phyloP scores from a whole-genome alignment of 1,140 invertebrate genomes.

The Bombus turneri region DNA sequence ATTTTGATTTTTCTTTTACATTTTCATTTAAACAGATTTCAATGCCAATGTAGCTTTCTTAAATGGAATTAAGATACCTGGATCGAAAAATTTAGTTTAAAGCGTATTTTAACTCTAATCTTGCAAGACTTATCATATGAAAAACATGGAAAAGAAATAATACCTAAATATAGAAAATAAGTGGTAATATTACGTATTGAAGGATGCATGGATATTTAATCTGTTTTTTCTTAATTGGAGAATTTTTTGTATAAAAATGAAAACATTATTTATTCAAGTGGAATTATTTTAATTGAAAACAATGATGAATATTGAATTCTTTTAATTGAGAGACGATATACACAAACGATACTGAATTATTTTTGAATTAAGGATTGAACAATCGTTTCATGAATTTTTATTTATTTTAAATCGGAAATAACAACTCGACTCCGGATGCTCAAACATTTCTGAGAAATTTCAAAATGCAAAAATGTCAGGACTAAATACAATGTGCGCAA shows the following conservation, averaged over 20 bases:
- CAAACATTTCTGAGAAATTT: not conserved
- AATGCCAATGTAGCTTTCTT: too few species aligned
- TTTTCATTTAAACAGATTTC: too few species aligned
- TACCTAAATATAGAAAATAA: too few species aligned
- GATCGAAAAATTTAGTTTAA: too few species aligned
- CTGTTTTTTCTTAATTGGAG: not conserved
- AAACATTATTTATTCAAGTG: not conserved
- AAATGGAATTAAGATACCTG: too few species aligned
- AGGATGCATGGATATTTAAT: not conserved
- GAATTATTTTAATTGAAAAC: conserved; percentile 1
- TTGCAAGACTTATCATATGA: too few species aligned
- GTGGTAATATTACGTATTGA: too few species aligned
- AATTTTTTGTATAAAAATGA: not conserved
- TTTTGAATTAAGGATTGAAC: not conserved
- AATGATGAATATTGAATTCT: not conserved
- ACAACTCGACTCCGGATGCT: not conserved
- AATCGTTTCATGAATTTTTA: too few species aligned
- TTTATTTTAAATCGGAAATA: not conserved
- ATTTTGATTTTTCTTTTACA: too few species aligned
- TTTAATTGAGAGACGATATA: not conserved
- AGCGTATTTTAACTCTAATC: too few species aligned
- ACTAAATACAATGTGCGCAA: not conserved
- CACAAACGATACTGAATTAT: not conserved
- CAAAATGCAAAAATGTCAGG: not conserved
- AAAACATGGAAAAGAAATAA: too few species aligned